These are phyloP conservation scores for Rhizomys pruinosus DNA, from an alignment of 2,113 vertebrate genomes.

Conservation along the genomic window DNA sequence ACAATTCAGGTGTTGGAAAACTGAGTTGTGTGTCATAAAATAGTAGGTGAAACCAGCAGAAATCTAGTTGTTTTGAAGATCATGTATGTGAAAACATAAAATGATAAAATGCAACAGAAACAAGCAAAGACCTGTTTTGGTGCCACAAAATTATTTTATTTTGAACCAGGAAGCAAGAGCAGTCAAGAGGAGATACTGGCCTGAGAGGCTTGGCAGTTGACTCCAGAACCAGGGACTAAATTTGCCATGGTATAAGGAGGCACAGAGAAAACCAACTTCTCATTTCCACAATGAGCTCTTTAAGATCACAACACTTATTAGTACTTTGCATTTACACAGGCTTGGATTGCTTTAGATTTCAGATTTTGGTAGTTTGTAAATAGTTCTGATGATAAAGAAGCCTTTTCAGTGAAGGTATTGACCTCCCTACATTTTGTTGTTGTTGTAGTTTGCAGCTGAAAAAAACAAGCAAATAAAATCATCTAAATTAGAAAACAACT, in stretches of 20 bases:
- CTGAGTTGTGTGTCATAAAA: background rate
- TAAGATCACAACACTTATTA: too few relatives aligned
- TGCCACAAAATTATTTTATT: constrained; percentile 74
- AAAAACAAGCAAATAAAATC: constrained; percentile 50
- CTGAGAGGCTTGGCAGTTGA: constrained; percentile 18
- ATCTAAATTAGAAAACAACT: background rate
- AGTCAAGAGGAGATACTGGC: background rate
- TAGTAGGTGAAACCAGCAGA: background rate
- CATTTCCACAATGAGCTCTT: background rate
- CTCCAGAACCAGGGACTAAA: constrained; percentile 11
- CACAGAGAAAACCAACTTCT: background rate
- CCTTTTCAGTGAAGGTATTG: constrained; percentile 70
- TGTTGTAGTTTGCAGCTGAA: constrained; percentile 16
- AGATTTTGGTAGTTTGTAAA: background rate
- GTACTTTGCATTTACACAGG: background rate
- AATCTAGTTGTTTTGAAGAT: background rate
- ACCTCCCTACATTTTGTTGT: constrained; percentile 67
- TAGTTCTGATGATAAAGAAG: constrained; percentile 74
- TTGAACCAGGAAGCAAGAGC: constrained; percentile 69
- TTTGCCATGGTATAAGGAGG: background rate
- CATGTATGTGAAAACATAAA: background rate
- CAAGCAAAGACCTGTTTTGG: constrained; percentile 34
- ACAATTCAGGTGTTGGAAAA: background rate
- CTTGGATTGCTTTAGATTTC: background rate
- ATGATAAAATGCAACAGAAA: constrained; percentile 41